A percentile compares a stretch with the other conserved stretches of the same genome.
These are phyloP conservation scores for Crossaster papposus DNA, from an alignment of 53 echinoderm and acorn worm species.

Conservation along the genomic window DNA sequence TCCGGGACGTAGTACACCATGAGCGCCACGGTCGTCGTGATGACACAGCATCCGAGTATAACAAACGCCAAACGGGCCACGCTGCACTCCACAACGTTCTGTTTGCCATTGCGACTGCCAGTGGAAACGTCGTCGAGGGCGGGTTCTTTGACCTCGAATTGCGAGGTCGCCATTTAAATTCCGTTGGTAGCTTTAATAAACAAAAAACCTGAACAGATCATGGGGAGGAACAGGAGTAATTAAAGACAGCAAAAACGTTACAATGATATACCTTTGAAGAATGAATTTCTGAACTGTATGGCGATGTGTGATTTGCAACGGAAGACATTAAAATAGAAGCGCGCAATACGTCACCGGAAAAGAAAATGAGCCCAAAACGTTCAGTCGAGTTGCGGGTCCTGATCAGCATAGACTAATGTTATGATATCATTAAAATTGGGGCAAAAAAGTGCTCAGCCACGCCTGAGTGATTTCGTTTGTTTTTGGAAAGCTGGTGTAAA, in stretches of 20 bases:
- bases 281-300: too few species aligned
- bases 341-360: too few species aligned
- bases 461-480: too few species aligned
- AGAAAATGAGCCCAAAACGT: too few species aligned
- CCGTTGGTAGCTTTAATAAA: not conserved
- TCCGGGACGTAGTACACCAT: slow-evolving; percentile 34
- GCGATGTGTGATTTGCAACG: too few species aligned
- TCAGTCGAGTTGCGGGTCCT: too few species aligned
- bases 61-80: not conserved
- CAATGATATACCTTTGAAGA: not conserved
- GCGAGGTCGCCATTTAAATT: not conserved
- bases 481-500: not conserved
- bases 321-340: too few species aligned
- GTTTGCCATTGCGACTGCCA: not conserved
- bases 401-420: too few species aligned
- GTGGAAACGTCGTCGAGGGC: not conserved
- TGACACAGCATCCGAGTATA: not conserved
- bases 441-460: too few species aligned
- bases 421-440: too few species aligned
- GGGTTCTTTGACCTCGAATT: not conserved
- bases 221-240: not conserved
- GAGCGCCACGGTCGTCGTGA: slow-evolving; percentile 9
- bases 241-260: not conserved
- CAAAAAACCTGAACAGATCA: not conserved
- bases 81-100: not conserved